These are phyloP conservation scores for Silurus lanzhouensis DNA, from an alignment of 2,797 vertebrate species.

Conservation along the genomic window DNA sequence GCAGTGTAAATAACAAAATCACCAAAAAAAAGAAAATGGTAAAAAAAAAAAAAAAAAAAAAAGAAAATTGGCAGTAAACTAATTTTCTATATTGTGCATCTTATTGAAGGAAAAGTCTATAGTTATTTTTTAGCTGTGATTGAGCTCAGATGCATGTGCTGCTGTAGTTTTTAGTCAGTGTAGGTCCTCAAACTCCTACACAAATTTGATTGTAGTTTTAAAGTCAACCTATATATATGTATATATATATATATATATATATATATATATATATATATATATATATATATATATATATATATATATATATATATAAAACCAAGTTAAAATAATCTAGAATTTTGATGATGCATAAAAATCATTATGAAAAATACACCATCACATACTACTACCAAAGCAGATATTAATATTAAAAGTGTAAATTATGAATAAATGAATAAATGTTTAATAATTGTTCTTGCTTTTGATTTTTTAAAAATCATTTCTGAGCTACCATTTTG, in stretches of 20 bases:
- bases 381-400: not conserved
- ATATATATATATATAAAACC: not conserved
- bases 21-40: not conserved
- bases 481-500: not conserved
- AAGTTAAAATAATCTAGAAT: not conserved
- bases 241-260: too few species aligned
- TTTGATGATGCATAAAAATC: not conserved
- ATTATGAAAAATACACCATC: not conserved
- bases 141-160: not conserved
- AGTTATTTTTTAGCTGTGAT: not conserved
- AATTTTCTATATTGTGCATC: not conserved
- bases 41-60: too few species aligned
- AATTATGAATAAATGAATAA: not conserved
- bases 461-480: not conserved
- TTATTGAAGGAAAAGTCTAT: not conserved
- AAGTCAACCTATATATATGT: too few species aligned
- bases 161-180: not conserved
- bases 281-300: too few species aligned
- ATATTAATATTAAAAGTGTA: not conserved
- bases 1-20: not conserved
- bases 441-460: not conserved
- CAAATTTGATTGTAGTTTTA: not conserved
- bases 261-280: too few species aligned
- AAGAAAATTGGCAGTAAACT: not conserved
- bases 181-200: not conserved